A percentile compares a stretch with the other conserved stretches of the same genome.
Evolutionary conservation across 2,113 vertebrate genomes (phyloP).

Genomic region (Pardalotus punctatus): DNA sequence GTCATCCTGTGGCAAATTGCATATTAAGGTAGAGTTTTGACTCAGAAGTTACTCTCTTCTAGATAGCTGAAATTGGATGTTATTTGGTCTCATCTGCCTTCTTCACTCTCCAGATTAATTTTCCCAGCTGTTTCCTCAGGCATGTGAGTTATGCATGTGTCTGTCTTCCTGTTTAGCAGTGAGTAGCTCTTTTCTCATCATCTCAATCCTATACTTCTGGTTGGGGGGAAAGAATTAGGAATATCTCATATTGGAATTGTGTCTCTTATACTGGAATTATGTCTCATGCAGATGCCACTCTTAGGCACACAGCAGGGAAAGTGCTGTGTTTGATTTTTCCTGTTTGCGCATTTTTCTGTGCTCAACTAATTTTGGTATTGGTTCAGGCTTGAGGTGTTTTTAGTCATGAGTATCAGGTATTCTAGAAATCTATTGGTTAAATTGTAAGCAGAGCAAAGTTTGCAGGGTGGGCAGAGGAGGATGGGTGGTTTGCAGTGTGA

Average conservation of each 20-base stretch:
- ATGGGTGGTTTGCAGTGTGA: not conserved
- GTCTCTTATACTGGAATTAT: not conserved
- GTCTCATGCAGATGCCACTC: not conserved
- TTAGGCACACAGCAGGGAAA: not conserved
- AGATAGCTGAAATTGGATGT: not conserved
- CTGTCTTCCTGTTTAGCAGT: not conserved
- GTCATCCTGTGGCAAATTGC: not conserved
- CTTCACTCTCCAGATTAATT: not conserved
- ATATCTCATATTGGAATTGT: not conserved
- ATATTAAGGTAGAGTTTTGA: not conserved
- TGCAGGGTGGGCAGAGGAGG: not conserved
- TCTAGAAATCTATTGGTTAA: not conserved
- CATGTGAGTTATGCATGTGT: accelerated
- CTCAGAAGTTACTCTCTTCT: not conserved
- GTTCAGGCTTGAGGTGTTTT: not conserved
- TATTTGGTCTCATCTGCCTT: not conserved
- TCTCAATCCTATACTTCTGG: not conserved
- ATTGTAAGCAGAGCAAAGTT: not conserved
- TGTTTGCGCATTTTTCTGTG: not conserved
- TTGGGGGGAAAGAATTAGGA: not conserved
- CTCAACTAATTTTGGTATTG: not conserved
- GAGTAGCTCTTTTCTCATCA: not conserved
- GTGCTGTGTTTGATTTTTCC: not conserved
- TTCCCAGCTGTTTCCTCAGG: not conserved
- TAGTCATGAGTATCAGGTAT: not conserved